phyloP scores from a whole-genome alignment of 2,797 vertebrate species.

The Sebastes hubbsi region DNA sequence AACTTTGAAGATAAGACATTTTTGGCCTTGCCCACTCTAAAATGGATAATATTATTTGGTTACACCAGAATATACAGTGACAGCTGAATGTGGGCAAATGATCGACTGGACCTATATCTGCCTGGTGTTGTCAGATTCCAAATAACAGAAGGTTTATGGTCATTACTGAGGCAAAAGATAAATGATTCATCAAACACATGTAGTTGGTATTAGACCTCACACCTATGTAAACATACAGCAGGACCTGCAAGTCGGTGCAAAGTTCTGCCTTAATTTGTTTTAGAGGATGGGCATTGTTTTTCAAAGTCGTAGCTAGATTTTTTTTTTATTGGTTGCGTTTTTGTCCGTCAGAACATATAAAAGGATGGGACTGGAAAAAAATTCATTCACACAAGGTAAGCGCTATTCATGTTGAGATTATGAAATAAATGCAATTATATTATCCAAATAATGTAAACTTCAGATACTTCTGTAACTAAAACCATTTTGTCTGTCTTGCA shows the following conservation, averaged over 20 bases:
- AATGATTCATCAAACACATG: neutral
- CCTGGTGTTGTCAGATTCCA: neutral
- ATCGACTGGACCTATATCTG: neutral
- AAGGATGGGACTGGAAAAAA: neutral
- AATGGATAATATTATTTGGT: slow-evolving; percentile 56
- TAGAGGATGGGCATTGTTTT: slow-evolving; percentile 40
- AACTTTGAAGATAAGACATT: slow-evolving; percentile 20
- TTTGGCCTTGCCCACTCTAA: slow-evolving; percentile 15
- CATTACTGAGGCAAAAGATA: neutral
- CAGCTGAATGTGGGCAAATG: neutral
- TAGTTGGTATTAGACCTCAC: slow-evolving; percentile 15
- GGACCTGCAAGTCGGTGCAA: slow-evolving; percentile 8
- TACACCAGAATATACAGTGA: slow-evolving; percentile 45
- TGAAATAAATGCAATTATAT: neutral
- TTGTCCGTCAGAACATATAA: slow-evolving; percentile 35
- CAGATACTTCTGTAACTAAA: neutral
- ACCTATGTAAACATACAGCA: slow-evolving; percentile 55
- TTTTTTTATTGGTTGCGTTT: slow-evolving; percentile 28
- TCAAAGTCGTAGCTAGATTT: neutral
- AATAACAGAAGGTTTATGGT: neutral
- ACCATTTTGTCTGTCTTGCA: slow-evolving; percentile 46
- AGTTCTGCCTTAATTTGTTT: slow-evolving; percentile 61
- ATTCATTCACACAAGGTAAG: slow-evolving; percentile 48
- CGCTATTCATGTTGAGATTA: neutral
- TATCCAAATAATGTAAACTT: neutral